These are phyloP conservation scores for Leptinotarsa defecta DNA, from an alignment of 1,140 invertebrate species.

Conservation along the genomic window DNA sequence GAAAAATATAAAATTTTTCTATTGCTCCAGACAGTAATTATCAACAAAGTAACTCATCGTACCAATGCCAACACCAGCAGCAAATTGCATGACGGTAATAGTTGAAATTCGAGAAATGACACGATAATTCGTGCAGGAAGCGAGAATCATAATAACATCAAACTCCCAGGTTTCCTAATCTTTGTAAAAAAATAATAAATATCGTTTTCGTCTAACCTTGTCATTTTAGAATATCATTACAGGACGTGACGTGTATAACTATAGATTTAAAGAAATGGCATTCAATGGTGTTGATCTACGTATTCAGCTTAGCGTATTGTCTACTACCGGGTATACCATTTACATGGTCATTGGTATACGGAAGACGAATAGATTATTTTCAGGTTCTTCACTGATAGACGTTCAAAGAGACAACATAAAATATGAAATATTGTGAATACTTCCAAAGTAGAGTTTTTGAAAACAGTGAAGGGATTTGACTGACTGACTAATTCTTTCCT, in stretches of 20 bases:
- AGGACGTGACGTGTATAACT: conserved; percentile 15
- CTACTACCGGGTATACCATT: conserved; percentile 4
- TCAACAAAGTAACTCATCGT: no score
- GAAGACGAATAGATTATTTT: no score
- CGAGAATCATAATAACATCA: background rate
- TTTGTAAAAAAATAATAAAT: background rate
- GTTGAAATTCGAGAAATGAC: background rate
- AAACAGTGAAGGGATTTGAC: no score
- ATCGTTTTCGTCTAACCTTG: conserved; percentile 5
- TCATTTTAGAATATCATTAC: background rate
- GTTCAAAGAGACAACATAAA: no score
- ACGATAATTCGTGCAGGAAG: background rate
- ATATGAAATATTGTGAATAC: no score
- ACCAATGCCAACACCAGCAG: background rate
- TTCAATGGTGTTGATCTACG: conserved; percentile 7
- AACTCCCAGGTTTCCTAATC: background rate
- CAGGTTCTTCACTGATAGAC: no score
- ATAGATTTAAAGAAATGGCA: background rate
- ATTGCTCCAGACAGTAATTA: no score
- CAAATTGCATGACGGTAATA: background rate
- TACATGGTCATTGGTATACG: background rate
- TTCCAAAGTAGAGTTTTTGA: no score
- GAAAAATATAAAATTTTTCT: no score
- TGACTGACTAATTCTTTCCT: no score
- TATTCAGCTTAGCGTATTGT: background rate